Evolutionary conservation across 2,797 vertebrate species (phyloP), one percentile per base, ranked within the genome.

Genomic region (Alosa sapidissima): DNA sequence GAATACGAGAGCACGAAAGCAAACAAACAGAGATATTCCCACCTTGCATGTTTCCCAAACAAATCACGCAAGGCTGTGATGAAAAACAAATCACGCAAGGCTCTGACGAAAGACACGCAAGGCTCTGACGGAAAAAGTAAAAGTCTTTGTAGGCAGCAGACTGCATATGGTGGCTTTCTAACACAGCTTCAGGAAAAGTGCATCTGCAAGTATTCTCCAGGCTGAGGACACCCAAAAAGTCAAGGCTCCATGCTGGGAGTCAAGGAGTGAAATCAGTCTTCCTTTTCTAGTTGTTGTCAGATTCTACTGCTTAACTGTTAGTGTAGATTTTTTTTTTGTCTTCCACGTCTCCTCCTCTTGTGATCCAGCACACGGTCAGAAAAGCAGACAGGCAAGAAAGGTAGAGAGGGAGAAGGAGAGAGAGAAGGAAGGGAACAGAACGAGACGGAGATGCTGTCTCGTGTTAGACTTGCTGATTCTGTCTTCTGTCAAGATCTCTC

Each of bases 391-490:
- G 16, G 14, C 19, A 8, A 45, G 14, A 75, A 36, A 11, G 62
- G 62, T 2, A 68, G 62, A 72, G 28, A 41, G 33, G 14, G 72
- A 47, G 62, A 36, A 1, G 5, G 28, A 68, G 3, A 33, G 62
- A 41, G 68, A 72, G 68, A 41, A 19, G 36, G 33, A 78, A 72
- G 65, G 33, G 72, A 14, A 19, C 36, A 78, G 41, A 45, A 2
- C 19, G 8, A 78, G 72, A 47, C 16, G 41, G 41, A 47, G 72
- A 78, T 28, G 90, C 89, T 81, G 90, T 89, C 89, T 88, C 45
- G 82, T 89, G 91, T 88, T 82, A 89, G 90, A 88, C 88, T 90
- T 88, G 81, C 90, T 33, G 87, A 88, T 90, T 89, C 91, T 47
- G 89, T 85, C 90, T 92, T 88, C 87, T 90, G 84, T 89, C 87